Conservation (phyloP, 2,113 vertebrate genomes). For the Eptatretus burgeri region DNA sequence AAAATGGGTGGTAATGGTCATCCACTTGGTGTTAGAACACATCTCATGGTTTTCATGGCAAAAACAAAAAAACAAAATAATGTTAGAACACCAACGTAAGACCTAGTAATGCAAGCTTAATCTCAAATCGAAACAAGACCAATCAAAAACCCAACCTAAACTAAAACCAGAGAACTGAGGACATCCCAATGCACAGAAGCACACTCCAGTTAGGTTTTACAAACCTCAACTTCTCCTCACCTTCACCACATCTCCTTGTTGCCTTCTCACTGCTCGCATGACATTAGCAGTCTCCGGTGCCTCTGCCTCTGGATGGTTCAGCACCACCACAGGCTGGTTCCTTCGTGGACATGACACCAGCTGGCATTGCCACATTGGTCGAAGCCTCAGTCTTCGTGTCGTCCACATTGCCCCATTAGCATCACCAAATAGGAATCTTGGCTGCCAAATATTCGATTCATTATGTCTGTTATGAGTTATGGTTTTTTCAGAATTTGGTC, state of each 20-base stretch:
- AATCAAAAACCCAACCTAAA: too few species aligned
- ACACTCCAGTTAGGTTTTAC: too few species aligned
- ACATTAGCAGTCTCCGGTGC: slow-evolving; percentile 24
- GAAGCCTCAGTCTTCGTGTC: slow-evolving; percentile 20
- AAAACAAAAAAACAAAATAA: too few species aligned
- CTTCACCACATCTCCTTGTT: slow-evolving; percentile 26
- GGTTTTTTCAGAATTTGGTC: too few species aligned
- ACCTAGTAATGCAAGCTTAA: slow-evolving; percentile 21
- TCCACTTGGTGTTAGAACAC: neutral
- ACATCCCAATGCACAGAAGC: too few species aligned
- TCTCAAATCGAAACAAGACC: slow-evolving; percentile 18
- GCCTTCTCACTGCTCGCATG: slow-evolving; percentile 29
- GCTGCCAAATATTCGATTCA: too few species aligned
- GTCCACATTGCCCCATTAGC: slow-evolving; percentile 4
- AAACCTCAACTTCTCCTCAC: slow-evolving; percentile 11
- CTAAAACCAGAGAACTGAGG: too few species aligned
- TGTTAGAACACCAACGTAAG: slow-evolving; percentile 16
- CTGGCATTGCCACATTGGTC: slow-evolving; percentile 34
- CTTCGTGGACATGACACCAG: slow-evolving; percentile 38
- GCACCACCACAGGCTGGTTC: slow-evolving; percentile 68
- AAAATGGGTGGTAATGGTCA: neutral
- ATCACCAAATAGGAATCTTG: too few species aligned
- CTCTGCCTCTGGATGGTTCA: slow-evolving; percentile 56
- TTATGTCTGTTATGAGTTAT: too few species aligned
- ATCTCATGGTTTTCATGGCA: slow-evolving; percentile 13